Evolutionary conservation across 2,797 vertebrate genomes (phyloP).

Genomic region (Cynopterus sphinx): DNA sequence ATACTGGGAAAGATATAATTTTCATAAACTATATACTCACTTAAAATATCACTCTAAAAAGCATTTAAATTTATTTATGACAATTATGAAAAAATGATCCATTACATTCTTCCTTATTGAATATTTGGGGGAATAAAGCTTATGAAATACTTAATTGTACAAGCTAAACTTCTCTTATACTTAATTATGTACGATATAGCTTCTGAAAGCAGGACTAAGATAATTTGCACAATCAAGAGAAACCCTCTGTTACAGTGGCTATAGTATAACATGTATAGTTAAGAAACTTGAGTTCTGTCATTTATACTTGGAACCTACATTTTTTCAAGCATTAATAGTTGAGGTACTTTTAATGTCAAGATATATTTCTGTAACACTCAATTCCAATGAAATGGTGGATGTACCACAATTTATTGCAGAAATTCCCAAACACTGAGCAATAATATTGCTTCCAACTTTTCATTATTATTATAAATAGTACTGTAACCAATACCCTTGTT

Average conservation of each 20-base stretch:
- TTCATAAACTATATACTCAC: not conserved
- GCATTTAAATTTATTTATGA: not conserved
- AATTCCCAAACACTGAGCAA: not conserved
- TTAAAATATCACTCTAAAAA: conserved; percentile 9
- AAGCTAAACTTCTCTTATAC: not conserved
- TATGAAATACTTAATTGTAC: not conserved
- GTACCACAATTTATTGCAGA: not conserved
- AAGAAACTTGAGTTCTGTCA: not conserved
- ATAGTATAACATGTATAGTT: not conserved
- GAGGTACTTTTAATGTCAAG: not conserved
- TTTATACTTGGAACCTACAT: not conserved
- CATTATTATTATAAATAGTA: not conserved
- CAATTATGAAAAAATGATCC: not conserved
- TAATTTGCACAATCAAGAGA: not conserved
- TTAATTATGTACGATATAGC: not conserved
- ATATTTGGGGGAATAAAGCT: not conserved
- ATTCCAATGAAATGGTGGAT: not conserved
- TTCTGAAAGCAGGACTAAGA: not conserved
- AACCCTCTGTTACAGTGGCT: not conserved
- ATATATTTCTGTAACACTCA: not conserved
- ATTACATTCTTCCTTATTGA: not conserved
- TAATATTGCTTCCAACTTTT: not conserved
- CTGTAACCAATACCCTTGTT: not conserved
- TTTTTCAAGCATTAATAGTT: not conserved
- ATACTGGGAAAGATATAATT: not conserved